Base-by-base conservation (phyloP, 2,888 invertebrate species). In the Phengaris arion region DNA sequence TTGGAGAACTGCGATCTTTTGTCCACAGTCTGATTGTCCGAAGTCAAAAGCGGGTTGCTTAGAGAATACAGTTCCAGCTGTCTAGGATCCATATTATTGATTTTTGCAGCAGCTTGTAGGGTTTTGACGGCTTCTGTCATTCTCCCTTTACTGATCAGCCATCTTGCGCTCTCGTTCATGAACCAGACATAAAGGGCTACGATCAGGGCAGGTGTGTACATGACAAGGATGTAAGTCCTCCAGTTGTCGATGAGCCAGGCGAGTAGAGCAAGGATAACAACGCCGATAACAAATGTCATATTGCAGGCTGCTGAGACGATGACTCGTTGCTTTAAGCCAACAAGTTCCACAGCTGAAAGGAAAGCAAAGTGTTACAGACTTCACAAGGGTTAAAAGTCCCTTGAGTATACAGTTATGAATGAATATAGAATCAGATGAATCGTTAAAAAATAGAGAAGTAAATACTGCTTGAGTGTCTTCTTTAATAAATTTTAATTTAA, bases 181-280 rank as follows among this genome's bases (percentile, higher is more conserved):
- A 96, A 88, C 95, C 96, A 96, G 74, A 96, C 94, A 84, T 96
- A 96, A n/a, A 94, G 84, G 15, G 96, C 86, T 51, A 96, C 94
- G 0, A 96, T 86, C 55, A 96, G 85, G 0, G 96, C 95, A 0
- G 97, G 97, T 2, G 94, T 89, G 86, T 97, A 97, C 48, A 96
- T 89, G 10, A 96, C 94, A 74, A 96, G 91, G 80, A 97, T 92
- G 79, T 96, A 93, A 46, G 94, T 91, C 78, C 96, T 94, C 97
- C 97, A 98, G 85, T 96, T 95, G 81, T 95, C 94, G n/a, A 95
- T 92, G 81, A 93, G 91, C 95, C 96, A 97, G 8, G 97, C 97
- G 0, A 96, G 89, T n/a, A 95, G 84, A 5, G 96, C 97, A 10
- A 97, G 90, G 1, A 96, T 85, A 12, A 96, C 94, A 82, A 96